phyloP scores from a whole-genome alignment of 2,797 vertebrate species.

The Characodon lateralis region DNA sequence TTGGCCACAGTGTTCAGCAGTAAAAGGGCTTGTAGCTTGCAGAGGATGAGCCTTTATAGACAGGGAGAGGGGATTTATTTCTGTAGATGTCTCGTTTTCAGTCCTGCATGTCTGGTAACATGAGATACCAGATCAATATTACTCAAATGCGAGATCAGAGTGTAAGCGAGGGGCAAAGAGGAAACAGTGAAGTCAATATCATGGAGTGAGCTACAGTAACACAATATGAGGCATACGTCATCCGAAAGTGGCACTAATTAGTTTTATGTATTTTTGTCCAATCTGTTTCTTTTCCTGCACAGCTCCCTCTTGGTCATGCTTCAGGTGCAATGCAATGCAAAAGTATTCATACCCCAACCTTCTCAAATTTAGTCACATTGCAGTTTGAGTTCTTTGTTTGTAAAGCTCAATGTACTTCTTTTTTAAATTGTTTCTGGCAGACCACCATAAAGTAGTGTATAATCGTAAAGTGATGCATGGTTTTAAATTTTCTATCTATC shows the following conservation, averaged over 20 bases:
- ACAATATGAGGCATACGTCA: constrained; percentile 13
- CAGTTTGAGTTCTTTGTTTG: neutral
- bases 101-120: constrained; percentile 48
- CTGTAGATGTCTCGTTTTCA: constrained; percentile 51
- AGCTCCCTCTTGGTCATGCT: constrained; percentile 52
- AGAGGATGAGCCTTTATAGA: constrained; percentile 38
- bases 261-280: constrained; percentile 3
- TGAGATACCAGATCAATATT: constrained; percentile 59
- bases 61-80: constrained; percentile 36
- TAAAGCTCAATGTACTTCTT: neutral
- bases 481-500: neutral
- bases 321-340: constrained; percentile 10
- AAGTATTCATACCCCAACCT: neutral
- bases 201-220: constrained; percentile 47
- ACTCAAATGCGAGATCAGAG: constrained; percentile 11
- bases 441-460: neutral
- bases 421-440: neutral
- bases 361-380: neutral
- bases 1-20: constrained; percentile 37
- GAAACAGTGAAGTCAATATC: constrained; percentile 49
- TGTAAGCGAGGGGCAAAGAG: constrained; percentile 21
- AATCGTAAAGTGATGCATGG: neutral
- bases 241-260: neutral
- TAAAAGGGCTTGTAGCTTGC: constrained; percentile 43
- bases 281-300: constrained; percentile 52